phyloP scores from a whole-genome alignment of 2,888 invertebrate genomes.

The Antheraea assamensis region DNA sequence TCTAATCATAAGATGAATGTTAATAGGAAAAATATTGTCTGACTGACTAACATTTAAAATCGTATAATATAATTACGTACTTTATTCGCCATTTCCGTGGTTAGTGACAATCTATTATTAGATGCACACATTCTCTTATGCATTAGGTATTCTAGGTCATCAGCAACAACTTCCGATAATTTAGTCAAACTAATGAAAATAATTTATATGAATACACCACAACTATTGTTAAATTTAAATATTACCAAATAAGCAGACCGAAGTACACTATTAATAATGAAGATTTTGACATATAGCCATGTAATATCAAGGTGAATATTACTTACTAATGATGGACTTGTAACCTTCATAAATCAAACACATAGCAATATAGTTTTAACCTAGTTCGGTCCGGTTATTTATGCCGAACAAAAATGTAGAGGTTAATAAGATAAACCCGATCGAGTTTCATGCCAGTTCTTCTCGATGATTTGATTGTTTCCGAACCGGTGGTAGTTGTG shows the following conservation, averaged over 20 bases:
- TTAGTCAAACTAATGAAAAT: conserved; percentile 45
- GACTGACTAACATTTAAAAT: background rate
- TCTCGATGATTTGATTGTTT: too few relatives aligned
- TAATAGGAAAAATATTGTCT: background rate
- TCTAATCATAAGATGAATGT: conserved; percentile 36
- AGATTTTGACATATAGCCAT: background rate
- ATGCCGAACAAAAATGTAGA: too few relatives aligned
- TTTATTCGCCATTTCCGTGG: conserved; percentile 53
- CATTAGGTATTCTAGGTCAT: conserved; percentile 49
- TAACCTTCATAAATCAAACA: too few relatives aligned
- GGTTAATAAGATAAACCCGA: too few relatives aligned
- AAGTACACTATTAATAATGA: background rate
- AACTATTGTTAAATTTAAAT: background rate
- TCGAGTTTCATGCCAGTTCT: too few relatives aligned
- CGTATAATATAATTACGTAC: conserved; percentile 35
- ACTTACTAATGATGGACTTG: too few relatives aligned
- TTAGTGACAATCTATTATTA: conserved; percentile 38
- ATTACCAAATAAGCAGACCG: background rate
- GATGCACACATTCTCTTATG: conserved; percentile 28
- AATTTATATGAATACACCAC: background rate
- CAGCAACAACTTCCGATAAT: conserved; percentile 47
- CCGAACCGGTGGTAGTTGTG: too few relatives aligned
- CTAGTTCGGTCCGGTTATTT: too few relatives aligned
- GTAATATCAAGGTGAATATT: too few relatives aligned
- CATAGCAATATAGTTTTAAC: too few relatives aligned